A percentile compares a stretch with the other conserved stretches of the same genome.
Conservation (phyloP, 2,797 vertebrate species). For the Propithecus deckenii region DNA sequence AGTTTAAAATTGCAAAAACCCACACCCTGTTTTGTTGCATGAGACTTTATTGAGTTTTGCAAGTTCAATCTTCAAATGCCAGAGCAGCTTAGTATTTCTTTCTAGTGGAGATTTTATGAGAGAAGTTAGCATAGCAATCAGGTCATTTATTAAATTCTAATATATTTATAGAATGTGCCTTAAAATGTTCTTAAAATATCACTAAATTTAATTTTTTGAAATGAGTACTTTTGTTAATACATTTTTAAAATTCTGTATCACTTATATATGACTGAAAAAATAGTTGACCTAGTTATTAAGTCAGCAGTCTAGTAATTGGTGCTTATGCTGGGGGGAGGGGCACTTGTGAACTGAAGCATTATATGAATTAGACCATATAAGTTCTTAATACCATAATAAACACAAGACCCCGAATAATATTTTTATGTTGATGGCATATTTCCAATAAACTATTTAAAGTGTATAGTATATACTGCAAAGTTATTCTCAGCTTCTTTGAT, state of each 20-base stretch:
- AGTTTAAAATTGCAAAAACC: neutral
- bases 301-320: neutral
- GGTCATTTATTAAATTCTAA: neutral
- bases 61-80: neutral
- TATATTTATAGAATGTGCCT: neutral
- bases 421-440: neutral
- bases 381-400: conserved; percentile 13
- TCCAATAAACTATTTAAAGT: conserved; percentile 22
- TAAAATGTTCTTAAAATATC: conserved; percentile 8
- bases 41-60: neutral
- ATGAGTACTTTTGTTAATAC: neutral
- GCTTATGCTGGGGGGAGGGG: neutral
- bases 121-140: neutral
- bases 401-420: neutral
- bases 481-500: conserved; percentile 66
- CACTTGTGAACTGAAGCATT: neutral
- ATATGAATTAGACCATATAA: neutral
- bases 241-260: neutral
- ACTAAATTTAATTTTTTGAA: neutral
- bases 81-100: neutral
- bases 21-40: neutral
- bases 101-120: neutral
- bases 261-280: neutral
- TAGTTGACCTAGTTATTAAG: neutral
- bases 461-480: neutral